A percentile compares a stretch with the other conserved stretches of the same genome.
phyloP scores from a whole-genome alignment of 2,888 invertebrate genomes.

The Acleris sparsana region DNA sequence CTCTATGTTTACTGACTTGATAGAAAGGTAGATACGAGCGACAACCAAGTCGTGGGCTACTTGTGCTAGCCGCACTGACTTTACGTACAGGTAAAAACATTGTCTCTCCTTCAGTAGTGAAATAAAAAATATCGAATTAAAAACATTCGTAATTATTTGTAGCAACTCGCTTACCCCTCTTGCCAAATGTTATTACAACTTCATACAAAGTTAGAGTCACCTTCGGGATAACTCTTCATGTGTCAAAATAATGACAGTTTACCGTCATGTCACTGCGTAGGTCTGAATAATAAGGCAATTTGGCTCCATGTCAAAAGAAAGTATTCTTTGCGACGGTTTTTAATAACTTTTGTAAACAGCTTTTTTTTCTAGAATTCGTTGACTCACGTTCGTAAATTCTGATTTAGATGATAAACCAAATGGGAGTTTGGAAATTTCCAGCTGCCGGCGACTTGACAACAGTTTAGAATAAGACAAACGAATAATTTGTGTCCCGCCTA shows the following conservation, averaged over 20 bases:
- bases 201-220: conserved; percentile 7
- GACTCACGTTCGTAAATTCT: conserved; percentile 23
- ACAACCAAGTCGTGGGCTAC: too few relatives aligned
- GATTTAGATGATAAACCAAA: neutral
- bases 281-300: conserved; percentile 18
- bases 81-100: too few relatives aligned
- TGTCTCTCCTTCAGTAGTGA: too few relatives aligned
- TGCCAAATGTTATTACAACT: conserved; percentile 11
- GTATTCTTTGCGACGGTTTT: conserved; percentile 15
- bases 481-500: too few relatives aligned
- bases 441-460: too few relatives aligned
- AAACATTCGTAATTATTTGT: neutral
- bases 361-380: conserved; percentile 17
- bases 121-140: too few relatives aligned
- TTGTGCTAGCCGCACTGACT: too few relatives aligned
- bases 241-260: conserved; percentile 13
- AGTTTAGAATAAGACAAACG: too few relatives aligned
- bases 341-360: conserved; percentile 15
- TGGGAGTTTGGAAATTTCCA: too few relatives aligned
- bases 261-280: conserved; percentile 16
- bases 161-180: neutral
- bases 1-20: too few relatives aligned
- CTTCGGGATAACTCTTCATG: conserved; percentile 14
- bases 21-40: too few relatives aligned
- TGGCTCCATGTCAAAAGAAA: conserved; percentile 27